Evolutionary conservation across 92 coral and sea anemone species (phyloP).

Genomic region (Epizoanthus stellaris): DNA sequence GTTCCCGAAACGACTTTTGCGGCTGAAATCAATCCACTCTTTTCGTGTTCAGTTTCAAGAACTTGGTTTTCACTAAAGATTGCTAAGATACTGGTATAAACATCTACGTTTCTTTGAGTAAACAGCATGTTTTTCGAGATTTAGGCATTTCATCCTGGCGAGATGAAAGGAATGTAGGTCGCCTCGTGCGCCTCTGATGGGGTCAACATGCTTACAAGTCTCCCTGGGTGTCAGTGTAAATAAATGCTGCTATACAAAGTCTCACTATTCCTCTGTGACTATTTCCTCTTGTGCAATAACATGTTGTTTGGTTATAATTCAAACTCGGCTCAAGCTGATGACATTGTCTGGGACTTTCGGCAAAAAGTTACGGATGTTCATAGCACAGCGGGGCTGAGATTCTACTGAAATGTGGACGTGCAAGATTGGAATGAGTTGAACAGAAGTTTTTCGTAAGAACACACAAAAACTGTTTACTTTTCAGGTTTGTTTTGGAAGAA

Average conservation of each 20-base stretch:
- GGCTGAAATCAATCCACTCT: too few relatives aligned
- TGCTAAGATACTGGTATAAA: not conserved
- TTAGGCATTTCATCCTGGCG: conserved; percentile 42
- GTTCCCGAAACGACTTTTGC: too few relatives aligned
- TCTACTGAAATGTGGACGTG: not conserved
- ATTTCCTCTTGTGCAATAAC: conserved; percentile 52
- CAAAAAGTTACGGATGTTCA: not conserved
- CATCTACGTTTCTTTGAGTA: conserved; percentile 15
- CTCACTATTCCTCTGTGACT: not conserved
- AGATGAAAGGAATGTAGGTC: conserved; percentile 15
- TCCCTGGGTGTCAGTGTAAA: conserved; percentile 29
- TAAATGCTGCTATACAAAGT: not conserved
- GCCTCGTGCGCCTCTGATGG: not conserved
- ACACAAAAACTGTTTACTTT: conserved; percentile 29
- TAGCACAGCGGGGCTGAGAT: conserved; percentile 10
- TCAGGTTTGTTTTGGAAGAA: conserved; percentile 25
- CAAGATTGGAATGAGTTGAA: not conserved
- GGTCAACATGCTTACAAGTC: conserved; percentile 10
- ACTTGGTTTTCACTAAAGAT: not conserved
- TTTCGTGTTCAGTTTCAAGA: not conserved
- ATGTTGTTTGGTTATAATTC: conserved; percentile 68
- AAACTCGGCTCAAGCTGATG: conserved; percentile 55
- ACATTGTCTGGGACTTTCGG: conserved; percentile 27
- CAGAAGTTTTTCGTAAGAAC: conserved; percentile 10
- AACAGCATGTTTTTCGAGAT: conserved; percentile 50